Evolutionary conservation across 2,888 invertebrate species (phyloP).

Genomic region (Sepioteuthis lessoniana): DNA sequence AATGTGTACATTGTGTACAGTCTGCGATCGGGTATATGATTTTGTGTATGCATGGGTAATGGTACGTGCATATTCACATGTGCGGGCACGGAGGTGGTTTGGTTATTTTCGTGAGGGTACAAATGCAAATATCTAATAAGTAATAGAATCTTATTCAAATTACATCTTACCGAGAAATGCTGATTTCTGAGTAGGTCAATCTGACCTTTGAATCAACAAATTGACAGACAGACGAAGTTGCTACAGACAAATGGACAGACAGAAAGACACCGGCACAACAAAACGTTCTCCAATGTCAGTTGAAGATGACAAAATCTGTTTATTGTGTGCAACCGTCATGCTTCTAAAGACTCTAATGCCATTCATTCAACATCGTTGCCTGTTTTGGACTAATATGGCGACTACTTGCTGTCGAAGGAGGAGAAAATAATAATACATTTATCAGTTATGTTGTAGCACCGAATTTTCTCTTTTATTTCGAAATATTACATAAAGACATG

Average conservation of each 20-base stretch:
- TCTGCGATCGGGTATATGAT: neutral
- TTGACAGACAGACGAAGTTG: neutral
- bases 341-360: neutral
- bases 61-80: neutral
- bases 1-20: neutral
- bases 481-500: neutral
- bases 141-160: neutral
- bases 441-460: neutral
- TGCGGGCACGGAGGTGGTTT: neutral
- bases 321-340: conserved; percentile 33
- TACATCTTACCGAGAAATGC: neutral
- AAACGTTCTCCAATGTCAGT: neutral
- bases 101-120: neutral
- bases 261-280: neutral
- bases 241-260: neutral
- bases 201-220: neutral
- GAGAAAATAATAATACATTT: conserved; percentile 15
- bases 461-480: neutral
- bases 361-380: neutral
- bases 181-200: neutral
- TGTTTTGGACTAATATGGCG: neutral
- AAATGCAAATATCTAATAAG: neutral
- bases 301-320: neutral
- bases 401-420: neutral
- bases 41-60: neutral